Evolutionary conservation across 2,797 vertebrate genomes (phyloP).

Genomic region (Streptopelia turtur): DNA sequence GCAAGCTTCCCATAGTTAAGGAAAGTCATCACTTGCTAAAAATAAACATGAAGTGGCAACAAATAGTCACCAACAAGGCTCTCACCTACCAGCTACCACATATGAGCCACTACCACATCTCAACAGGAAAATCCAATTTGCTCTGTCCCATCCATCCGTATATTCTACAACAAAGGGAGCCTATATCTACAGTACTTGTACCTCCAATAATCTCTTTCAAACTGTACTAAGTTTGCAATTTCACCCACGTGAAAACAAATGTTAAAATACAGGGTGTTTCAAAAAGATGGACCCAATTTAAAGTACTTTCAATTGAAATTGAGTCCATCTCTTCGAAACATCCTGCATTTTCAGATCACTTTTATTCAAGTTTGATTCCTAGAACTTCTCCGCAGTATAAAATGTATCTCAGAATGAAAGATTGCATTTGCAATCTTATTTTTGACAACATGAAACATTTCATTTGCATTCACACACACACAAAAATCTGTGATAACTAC

Average conservation of each 20-base stretch:
- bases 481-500: neutral
- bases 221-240: rapidly evolving
- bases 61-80: neutral
- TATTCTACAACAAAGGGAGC: neutral
- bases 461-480: neutral
- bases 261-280: neutral
- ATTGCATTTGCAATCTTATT: neutral
- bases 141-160: neutral
- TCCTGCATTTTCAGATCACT: neutral
- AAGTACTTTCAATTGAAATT: no score
- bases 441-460: neutral
- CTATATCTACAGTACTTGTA: neutral
- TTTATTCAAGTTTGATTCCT: neutral
- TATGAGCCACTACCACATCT: neutral
- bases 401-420: neutral
- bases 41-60: neutral
- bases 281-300: no score
- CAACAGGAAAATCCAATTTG: neutral
- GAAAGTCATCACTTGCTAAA: neutral
- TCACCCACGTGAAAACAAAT: neutral
- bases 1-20: neutral
- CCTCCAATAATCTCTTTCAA: neutral
- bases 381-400: neutral
- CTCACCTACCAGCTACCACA: neutral
- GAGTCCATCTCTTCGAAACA: no score